Evolutionary conservation across 2,888 invertebrate species (phyloP), one percentile per base, ranked within the genome.

Genomic region (Pseudococcus jackbeardsleyi): DNA sequence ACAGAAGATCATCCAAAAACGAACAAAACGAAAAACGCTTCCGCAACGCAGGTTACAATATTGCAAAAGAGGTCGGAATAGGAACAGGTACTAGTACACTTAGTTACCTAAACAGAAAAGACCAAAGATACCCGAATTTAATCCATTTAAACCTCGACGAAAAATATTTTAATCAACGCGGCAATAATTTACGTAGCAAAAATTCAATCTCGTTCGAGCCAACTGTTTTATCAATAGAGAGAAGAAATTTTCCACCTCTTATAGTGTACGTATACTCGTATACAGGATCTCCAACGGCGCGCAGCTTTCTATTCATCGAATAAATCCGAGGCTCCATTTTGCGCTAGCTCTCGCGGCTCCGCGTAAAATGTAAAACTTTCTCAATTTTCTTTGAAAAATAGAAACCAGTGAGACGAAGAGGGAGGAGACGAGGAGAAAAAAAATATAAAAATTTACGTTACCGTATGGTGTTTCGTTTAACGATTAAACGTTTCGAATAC

Each of bases 141-240:
- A 72, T 72, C 68, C 68, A 72, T 72, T 72, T 72, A 72, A 72
- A 72, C 68, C 68, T 72, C 33, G 22, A 19, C 19, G 59, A 59
- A 72, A 72, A 72, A 72, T 72, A 72, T 72, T 72, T 72, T 72
- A 72, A 72, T 72, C 68, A 72, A 72, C 68, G 68, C 26, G 19
- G 59, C 59, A 59, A 59, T 59, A 59, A 59, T 59, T 59, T 59
- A 59, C 59, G 59, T 19, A 59, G 59, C 4, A 33, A 72, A 72
- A 72, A 72, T 72, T 72, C 59, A 59, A 59, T 72, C 68, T 33
- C 22, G 33, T 72, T 72, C 68, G 68, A 22, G 33, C 26, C 68
- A 72, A 72, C 68, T 59, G 26, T 72, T 26, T 59, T 59, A 59
- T 59, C 68, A 72, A 72, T 72, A 72, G 33, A 33, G 68, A 12